Evolutionary conservation across 2,797 vertebrate species (phyloP).

Genomic region (Sebastiscus albofasciatus): DNA sequence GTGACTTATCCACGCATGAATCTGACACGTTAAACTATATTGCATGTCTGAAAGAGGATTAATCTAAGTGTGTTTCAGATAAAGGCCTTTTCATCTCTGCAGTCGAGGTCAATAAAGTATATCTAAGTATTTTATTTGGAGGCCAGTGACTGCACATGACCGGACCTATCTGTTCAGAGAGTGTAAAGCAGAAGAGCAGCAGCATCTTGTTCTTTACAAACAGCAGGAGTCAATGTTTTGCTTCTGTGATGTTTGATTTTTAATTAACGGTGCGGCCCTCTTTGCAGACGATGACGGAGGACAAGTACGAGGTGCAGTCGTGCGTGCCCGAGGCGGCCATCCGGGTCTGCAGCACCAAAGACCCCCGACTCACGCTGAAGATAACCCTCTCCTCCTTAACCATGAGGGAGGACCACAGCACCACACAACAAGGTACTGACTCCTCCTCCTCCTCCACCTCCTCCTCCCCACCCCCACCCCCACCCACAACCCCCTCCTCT

Average conservation of each 20-base stretch:
- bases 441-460: neutral
- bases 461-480: neutral
- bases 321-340: constrained; percentile 89
- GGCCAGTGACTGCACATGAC: neutral
- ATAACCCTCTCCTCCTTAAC: constrained; percentile 92
- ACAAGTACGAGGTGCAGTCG: constrained; percentile 89
- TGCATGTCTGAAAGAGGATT: neutral
- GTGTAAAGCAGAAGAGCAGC: neutral
- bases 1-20: too few relatives aligned
- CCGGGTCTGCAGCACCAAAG: constrained; percentile 87
- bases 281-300: constrained; percentile 92
- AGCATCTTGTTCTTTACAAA: neutral
- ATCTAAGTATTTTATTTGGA: neutral
- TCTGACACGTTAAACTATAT: neutral
- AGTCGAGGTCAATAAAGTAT: neutral
- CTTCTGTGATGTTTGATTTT: neutral
- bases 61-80: neutral
- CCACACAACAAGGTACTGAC: constrained; percentile 87
- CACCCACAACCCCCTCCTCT: neutral
- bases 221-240: constrained; percentile 3
- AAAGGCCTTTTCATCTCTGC: neutral
- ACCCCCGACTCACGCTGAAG: constrained; percentile 89
- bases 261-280: constrained; percentile 31
- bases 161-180: neutral
- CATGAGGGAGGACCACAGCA: constrained; percentile 88